phyloP scores from a whole-genome alignment of 64 coral and sea anemone genomes.

The Montipora foliosa region DNA sequence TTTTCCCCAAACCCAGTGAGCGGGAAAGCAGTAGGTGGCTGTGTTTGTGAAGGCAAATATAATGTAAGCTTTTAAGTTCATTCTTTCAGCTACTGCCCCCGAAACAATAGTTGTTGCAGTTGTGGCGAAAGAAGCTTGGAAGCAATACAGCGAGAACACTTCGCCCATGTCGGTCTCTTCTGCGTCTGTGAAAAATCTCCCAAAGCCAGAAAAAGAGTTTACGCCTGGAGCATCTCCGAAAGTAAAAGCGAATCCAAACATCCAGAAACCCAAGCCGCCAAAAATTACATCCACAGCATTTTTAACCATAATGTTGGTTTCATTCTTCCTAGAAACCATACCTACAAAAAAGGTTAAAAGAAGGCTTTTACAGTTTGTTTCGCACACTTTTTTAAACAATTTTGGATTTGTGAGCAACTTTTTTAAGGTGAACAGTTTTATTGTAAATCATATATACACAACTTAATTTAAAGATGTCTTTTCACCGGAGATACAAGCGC shows the following conservation, averaged over 20 bases:
- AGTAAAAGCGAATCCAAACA: slow-evolving; percentile 88
- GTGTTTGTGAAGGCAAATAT: slow-evolving; percentile 91
- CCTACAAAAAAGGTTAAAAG: slow-evolving; percentile 7
- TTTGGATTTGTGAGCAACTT: too few species aligned
- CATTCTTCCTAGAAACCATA: slow-evolving; percentile 90
- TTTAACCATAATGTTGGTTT: slow-evolving; percentile 93
- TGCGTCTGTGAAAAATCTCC: slow-evolving; percentile 85
- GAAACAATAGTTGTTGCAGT: slow-evolving; percentile 91
- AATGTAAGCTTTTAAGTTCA: slow-evolving; percentile 85
- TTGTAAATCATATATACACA: too few species aligned
- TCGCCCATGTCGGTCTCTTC: slow-evolving; percentile 84
- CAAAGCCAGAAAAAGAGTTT: slow-evolving; percentile 81
- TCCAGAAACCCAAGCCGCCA: slow-evolving; percentile 87
- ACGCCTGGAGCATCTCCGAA: slow-evolving; percentile 55
- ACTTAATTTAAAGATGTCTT: too few species aligned
- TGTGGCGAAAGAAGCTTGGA: slow-evolving; percentile 93
- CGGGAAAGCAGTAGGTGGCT: slow-evolving; percentile 86
- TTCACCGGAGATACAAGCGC: too few species aligned
- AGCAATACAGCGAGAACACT: slow-evolving; percentile 82
- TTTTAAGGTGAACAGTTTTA: too few species aligned
- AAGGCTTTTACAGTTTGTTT: too few species aligned
- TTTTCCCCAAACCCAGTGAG: slow-evolving; percentile 93
- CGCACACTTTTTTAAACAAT: too few species aligned
- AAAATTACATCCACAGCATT: slow-evolving; percentile 92
- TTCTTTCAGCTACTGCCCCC: slow-evolving; percentile 83